Evolutionary conservation across 2,797 vertebrate species (phyloP), one percentile per base, ranked within the genome.

Genomic region (Micromesistius poutassou): DNA sequence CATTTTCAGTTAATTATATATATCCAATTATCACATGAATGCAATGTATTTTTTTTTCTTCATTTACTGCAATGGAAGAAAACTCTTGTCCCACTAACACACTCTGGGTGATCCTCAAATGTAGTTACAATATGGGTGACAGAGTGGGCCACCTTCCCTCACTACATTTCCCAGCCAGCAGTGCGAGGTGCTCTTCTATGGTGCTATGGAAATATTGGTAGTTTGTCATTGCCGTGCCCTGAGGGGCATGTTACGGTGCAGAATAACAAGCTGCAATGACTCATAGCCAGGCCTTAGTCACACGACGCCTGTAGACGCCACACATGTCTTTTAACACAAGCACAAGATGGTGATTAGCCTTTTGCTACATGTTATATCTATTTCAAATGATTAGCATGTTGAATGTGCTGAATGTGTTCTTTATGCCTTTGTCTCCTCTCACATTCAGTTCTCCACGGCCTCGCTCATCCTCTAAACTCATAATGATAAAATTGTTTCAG

Each of bases 401-500:
- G 50, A 85, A 76, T 86, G 82, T 92, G 89, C 90, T 94, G 89
- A 93, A 93, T 90, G 82, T 92, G 88, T 91, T 89, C 84, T 93
- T 91, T 93, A 91, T 94, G 84, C 91, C 91, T 94, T 92, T 94
- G 84, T 94, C 91, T 94, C 89, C 88, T 94, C 92, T 94, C 93
- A 94, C 87, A 94, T 95, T 95, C 92, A 96, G 95, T 97, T 96
- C 94, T 92, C 93, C 91, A 92, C 91, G 89, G 93, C 94, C 91
- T 92, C 95, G 94, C 90, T 95, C 94, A 92, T 96, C 95, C 91
- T 93, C 94, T 96, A 96, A 96, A 96, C 94, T 92, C 94, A 84
- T 97, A 95, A 93, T 96, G 88, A 90, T 96, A 94, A 96, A 94
- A 96, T 92, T 96, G 94, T 94, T 96, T 93, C 95, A 94, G 94